Conservation (phyloP, 2,888 invertebrate genomes). For the Andrena trimmerana region DNA sequence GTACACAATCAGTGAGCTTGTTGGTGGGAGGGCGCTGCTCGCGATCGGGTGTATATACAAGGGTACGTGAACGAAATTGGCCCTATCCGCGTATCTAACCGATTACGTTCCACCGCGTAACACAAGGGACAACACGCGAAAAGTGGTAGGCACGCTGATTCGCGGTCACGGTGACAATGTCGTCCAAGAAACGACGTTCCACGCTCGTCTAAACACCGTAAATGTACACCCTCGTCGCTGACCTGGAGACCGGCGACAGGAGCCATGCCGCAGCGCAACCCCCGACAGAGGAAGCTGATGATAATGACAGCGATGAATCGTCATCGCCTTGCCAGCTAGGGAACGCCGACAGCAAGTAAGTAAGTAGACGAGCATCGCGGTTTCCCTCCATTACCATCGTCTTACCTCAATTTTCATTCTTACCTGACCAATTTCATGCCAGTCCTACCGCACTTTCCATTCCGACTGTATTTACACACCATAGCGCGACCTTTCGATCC, state of each 20-base stretch:
- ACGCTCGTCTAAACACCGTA: conserved; percentile 35
- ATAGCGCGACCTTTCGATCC: background rate
- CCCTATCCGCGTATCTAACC: conserved; percentile 6
- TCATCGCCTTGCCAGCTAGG: conserved; percentile 72
- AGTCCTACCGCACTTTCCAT: background rate
- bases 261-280: conserved; percentile 66
- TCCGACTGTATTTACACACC: background rate
- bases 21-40: conserved; percentile 57
- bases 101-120: conserved; percentile 35
- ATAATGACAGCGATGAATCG: conserved; percentile 70
- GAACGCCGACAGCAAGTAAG: conserved; percentile 68
- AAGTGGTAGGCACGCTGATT: conserved; percentile 3
- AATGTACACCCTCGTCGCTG: conserved; percentile 67
- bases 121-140: conserved; percentile 14
- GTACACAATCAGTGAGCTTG: background rate
- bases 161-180: conserved; percentile 42
- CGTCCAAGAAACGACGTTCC: conserved; percentile 16
- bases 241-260: conserved; percentile 62
- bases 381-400: background rate
- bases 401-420: no score
- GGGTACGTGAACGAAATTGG: conserved; percentile 57
- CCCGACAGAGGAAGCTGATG: conserved; percentile 60
- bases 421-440: background rate
- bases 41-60: conserved; percentile 40
- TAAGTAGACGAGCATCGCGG: conserved; percentile 62